Conservation (phyloP, 2,113 vertebrate genomes). For the Holacanthus passer region DNA sequence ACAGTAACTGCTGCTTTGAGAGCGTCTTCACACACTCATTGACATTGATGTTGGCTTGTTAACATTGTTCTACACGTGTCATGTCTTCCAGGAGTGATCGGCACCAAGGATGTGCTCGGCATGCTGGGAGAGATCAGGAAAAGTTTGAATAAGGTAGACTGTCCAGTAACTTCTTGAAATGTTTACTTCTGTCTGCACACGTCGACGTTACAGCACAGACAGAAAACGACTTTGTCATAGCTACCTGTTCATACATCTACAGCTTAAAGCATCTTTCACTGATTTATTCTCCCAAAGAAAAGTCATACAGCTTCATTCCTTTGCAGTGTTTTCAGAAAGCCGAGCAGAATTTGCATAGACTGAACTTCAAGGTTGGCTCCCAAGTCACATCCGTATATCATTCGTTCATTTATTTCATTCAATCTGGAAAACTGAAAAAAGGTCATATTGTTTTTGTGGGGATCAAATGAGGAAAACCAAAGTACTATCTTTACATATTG, state of each 20-base stretch:
- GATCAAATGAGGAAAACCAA: too few relatives aligned
- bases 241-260: too few relatives aligned
- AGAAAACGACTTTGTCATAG: too few relatives aligned
- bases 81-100: slow-evolving; percentile 87
- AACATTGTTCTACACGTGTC: neutral
- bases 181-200: neutral
- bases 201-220: too few relatives aligned
- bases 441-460: neutral
- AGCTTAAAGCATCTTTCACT: neutral
- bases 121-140: slow-evolving; percentile 91
- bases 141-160: slow-evolving; percentile 88
- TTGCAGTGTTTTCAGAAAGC: neutral
- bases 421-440: too few relatives aligned
- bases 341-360: neutral
- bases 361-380: too few relatives aligned
- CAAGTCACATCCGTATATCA: too few relatives aligned
- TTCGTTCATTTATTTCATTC: too few relatives aligned
- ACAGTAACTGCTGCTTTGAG: neutral
- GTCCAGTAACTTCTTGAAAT: neutral
- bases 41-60: neutral
- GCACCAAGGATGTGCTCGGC: slow-evolving; percentile 91
- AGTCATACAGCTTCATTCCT: neutral
- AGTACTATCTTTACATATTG: too few relatives aligned
- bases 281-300: neutral
- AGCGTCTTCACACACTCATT: neutral